A percentile compares a stretch with the other conserved stretches of the same genome.
phyloP scores from a whole-genome alignment of 2,888 invertebrate genomes.

The Habrosyne pyritoides region DNA sequence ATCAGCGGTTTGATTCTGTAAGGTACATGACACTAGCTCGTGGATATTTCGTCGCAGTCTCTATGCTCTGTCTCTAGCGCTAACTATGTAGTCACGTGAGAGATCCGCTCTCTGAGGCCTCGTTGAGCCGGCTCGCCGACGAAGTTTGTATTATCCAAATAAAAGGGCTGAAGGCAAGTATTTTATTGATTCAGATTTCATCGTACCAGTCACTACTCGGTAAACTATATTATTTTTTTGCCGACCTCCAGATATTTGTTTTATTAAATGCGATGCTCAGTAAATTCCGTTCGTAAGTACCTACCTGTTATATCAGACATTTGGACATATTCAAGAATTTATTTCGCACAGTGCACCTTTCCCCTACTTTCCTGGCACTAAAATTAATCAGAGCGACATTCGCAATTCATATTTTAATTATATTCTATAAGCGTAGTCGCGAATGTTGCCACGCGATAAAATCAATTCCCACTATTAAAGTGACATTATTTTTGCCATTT shows the following conservation, averaged over 20 bases:
- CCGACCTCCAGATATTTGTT: not conserved
- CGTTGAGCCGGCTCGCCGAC: no score
- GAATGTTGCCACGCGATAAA: conserved; percentile 29
- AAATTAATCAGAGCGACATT: conserved; percentile 23
- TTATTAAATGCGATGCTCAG: not conserved
- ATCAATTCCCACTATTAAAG: conserved; percentile 53
- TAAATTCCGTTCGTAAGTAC: not conserved
- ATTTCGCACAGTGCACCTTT: conserved; percentile 16
- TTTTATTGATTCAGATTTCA: not conserved
- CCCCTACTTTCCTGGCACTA: conserved; percentile 18
- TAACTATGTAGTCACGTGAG: no score
- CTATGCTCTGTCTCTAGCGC: no score
- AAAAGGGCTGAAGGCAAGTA: no score
- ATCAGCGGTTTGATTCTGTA: no score
- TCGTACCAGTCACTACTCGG: not conserved
- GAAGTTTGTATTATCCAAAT: no score
- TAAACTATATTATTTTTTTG: not conserved
- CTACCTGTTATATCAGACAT: not conserved
- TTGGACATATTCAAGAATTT: not conserved
- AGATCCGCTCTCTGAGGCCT: no score
- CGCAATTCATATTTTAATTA: conserved; percentile 32
- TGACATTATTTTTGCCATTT: conserved; percentile 44
- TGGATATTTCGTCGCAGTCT: no score
- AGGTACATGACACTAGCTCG: no score
- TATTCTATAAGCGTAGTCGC: conserved; percentile 24